Conservation (phyloP, 2,797 vertebrate species). For the Arremon brunneinucha region DNA sequence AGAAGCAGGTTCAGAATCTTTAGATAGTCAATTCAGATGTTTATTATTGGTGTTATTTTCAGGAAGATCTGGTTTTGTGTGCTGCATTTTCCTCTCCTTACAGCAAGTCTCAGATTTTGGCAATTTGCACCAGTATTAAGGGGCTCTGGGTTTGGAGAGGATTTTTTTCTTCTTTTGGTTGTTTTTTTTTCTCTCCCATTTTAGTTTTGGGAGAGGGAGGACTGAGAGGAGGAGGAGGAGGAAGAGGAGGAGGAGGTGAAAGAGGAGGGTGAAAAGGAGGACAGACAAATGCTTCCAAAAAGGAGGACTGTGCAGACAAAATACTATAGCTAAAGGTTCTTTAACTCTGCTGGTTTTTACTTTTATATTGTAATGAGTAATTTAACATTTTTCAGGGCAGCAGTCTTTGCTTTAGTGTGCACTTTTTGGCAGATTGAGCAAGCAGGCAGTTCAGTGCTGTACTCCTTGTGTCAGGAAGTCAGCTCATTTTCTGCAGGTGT, state of each 20-base stretch:
- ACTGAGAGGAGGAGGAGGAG: neutral
- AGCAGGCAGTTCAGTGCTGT: constrained; percentile 40
- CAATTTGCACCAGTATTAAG: constrained; percentile 41
- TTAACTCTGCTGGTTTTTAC: constrained; percentile 33
- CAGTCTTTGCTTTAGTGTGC: constrained; percentile 39
- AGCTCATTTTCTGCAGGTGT: constrained; percentile 74
- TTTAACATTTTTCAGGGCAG: constrained; percentile 51
- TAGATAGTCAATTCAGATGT: constrained; percentile 55
- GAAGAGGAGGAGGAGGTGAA: neutral
- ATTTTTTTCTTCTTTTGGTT: rapidly evolving
- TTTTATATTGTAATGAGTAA: constrained; percentile 59
- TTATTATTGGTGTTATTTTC: constrained; percentile 63
- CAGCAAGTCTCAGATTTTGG: constrained; percentile 31
- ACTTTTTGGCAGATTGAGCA: constrained; percentile 29
- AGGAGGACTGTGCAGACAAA: constrained; percentile 45
- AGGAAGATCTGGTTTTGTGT: constrained; percentile 53
- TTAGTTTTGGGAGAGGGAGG: constrained; percentile 18
- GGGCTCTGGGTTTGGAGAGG: neutral
- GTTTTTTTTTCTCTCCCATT: neutral
- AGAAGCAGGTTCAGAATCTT: constrained; percentile 77
- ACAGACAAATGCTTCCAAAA: constrained; percentile 46
- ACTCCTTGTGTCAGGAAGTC: constrained; percentile 63
- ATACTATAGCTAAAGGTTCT: constrained; percentile 8
- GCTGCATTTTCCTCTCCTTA: constrained; percentile 38
- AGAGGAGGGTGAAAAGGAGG: constrained; percentile 20